Evolutionary conservation across 2,113 vertebrate species (phyloP).

Genomic region (Phylloscopus whistleri): DNA sequence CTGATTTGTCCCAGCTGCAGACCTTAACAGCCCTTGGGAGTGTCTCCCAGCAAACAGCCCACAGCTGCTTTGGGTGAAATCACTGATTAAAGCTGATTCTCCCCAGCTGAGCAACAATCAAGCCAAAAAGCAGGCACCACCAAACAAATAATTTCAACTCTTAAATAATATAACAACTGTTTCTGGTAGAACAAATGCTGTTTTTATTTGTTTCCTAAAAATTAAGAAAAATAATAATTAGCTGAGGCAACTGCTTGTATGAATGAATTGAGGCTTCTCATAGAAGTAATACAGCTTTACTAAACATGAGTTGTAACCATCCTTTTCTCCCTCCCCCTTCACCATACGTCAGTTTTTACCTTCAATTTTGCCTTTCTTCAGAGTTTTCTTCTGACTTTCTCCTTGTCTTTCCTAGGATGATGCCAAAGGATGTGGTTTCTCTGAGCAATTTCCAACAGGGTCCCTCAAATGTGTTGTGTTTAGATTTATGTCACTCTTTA

Average conservation of each 20-base stretch:
- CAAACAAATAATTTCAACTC: background rate
- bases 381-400: constrained; percentile 18
- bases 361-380: constrained; percentile 21
- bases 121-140: background rate
- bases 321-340: background rate
- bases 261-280: background rate
- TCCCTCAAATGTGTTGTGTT: background rate
- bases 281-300: background rate
- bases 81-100: background rate
- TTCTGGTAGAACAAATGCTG: constrained; percentile 26
- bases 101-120: background rate
- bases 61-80: background rate
- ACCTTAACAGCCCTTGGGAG: background rate
- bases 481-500: background rate
- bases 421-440: background rate
- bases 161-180: constrained; percentile 15
- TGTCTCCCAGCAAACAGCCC: background rate
- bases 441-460: background rate
- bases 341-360: background rate
- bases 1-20: background rate
- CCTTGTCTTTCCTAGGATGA: background rate
- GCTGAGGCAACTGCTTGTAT: background rate
- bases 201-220: constrained; percentile 54
- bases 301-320: background rate
- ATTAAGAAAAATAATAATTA: constrained; percentile 35